phyloP scores from a whole-genome alignment of 2,113 vertebrate species.

The Actinemys pallida region DNA sequence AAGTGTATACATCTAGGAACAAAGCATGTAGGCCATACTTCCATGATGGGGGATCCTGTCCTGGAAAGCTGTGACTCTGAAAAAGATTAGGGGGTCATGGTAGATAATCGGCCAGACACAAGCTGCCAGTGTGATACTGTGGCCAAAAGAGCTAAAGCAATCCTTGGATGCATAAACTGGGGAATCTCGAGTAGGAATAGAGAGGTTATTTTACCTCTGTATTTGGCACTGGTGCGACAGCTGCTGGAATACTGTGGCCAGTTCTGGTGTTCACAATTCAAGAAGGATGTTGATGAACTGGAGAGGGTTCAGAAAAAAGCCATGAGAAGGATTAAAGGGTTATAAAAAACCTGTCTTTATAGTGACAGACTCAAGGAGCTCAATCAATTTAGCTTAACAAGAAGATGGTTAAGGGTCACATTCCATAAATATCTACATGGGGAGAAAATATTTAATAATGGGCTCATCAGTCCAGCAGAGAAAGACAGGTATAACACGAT shows the following conservation, averaged over 20 bases:
- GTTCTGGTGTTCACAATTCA: neutral
- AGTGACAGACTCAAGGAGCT: neutral
- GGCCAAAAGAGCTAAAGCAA: neutral
- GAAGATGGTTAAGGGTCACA: neutral
- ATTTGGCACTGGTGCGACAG: neutral
- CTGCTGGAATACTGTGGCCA: neutral
- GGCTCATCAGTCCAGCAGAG: neutral
- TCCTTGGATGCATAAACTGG: neutral
- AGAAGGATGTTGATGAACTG: neutral
- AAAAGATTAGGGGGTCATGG: neutral
- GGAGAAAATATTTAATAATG: neutral
- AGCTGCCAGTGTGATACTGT: neutral
- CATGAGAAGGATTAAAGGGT: neutral
- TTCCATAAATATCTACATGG: neutral
- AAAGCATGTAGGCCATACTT: neutral
- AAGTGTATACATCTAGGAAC: neutral
- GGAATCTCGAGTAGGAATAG: neutral
- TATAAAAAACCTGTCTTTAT: neutral
- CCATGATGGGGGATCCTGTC: neutral
- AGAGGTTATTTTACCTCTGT: neutral
- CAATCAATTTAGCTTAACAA: neutral
- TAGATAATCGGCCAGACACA: neutral
- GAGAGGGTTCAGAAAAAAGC: neutral
- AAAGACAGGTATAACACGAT: neutral
- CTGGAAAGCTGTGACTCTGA: neutral